Percentiles rank a stretch among this genome's conserved stretches.
These are phyloP conservation scores for Trypoxylon attenuatum DNA, from an alignment of 2,888 invertebrate genomes.

Conservation along the genomic window DNA sequence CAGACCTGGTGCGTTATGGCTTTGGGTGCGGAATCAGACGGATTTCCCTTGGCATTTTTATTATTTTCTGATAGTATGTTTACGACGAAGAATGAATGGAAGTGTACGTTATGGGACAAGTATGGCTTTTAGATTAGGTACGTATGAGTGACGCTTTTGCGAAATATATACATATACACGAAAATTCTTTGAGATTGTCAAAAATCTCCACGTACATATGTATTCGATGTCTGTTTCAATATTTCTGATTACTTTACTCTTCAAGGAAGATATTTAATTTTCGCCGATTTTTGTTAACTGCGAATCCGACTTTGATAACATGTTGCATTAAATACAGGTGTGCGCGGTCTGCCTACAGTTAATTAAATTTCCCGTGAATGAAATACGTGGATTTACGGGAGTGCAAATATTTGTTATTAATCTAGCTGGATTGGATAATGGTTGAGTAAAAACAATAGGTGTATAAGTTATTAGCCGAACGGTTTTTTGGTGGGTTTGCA, in stretches of 20 bases:
- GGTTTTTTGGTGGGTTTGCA: constrained; percentile 38
- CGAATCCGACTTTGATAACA: neutral
- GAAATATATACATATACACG: constrained; percentile 34
- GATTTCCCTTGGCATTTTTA: constrained; percentile 64
- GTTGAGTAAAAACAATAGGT: constrained; percentile 15
- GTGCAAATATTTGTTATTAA: neutral
- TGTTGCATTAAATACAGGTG: neutral
- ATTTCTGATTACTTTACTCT: neutral
- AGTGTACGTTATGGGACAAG: constrained; percentile 68
- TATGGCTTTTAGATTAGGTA: constrained; percentile 68
- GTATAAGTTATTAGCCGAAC: constrained; percentile 40
- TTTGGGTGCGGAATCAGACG: constrained; percentile 45
- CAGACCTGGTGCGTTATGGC: constrained; percentile 46
- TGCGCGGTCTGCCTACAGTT: neutral
- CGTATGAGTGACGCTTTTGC: constrained; percentile 42
- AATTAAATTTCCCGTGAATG: neutral
- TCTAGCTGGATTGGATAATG: neutral
- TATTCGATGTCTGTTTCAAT: neutral
- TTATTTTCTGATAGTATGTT: constrained; percentile 66
- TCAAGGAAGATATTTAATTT: neutral
- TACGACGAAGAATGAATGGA: constrained; percentile 62
- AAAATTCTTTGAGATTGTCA: too few species aligned
- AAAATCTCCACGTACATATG: too few species aligned
- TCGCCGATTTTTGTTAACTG: neutral
- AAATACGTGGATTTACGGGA: neutral